Conservation (phyloP, 2,113 vertebrate genomes). For the Nycticorax nycticorax region DNA sequence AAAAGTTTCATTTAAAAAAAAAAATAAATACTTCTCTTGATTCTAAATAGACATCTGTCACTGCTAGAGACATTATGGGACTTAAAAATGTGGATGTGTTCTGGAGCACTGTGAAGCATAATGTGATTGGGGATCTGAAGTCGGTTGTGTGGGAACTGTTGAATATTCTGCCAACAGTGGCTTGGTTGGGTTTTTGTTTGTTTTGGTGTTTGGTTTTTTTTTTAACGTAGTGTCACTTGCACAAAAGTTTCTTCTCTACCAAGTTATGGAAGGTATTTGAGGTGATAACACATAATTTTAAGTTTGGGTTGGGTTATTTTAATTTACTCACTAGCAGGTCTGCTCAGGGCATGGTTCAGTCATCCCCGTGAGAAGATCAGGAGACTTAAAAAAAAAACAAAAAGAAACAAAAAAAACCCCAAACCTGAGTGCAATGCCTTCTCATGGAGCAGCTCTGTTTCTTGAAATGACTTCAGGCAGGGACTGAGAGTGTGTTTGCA, state of each 20-base stretch:
- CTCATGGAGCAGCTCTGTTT: not conserved
- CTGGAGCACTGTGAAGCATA: not conserved
- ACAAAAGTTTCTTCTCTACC: not conserved
- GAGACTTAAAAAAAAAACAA: not conserved
- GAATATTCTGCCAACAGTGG: not conserved
- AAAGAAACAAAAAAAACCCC: too few species aligned
- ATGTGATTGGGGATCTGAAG: not conserved
- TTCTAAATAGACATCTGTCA: not conserved
- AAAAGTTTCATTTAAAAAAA: not conserved
- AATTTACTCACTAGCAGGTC: not conserved
- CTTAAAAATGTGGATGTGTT: not conserved
- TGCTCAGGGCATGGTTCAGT: not conserved
- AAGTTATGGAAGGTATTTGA: not conserved
- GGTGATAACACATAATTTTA: not conserved
- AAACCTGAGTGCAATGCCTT: not conserved
- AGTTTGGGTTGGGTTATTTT: not conserved
- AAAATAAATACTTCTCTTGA: not conserved
- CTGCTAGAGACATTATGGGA: not conserved
- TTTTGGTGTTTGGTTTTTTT: too few species aligned
- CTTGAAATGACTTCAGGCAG: not conserved
- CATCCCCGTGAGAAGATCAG: not conserved
- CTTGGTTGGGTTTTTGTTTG: not conserved
- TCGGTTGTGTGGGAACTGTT: not conserved
- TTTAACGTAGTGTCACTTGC: not conserved
- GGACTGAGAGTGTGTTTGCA: not conserved